A percentile compares a stretch with the other conserved stretches of the same genome.
phyloP scores from a whole-genome alignment of 2,888 invertebrate species.

The Erebia ligea region DNA sequence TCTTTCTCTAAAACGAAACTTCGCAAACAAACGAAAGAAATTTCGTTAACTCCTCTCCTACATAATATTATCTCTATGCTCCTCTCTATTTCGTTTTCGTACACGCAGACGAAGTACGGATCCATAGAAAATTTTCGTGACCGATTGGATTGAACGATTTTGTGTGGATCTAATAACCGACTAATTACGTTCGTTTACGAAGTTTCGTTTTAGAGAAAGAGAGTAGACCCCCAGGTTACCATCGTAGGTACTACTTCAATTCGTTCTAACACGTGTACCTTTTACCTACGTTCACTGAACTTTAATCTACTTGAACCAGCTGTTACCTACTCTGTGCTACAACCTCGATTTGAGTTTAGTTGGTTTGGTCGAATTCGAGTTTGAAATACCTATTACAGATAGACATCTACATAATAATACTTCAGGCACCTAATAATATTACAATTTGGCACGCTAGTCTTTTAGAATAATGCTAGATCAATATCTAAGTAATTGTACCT shows the following conservation, averaged over 20 bases:
- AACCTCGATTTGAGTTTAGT: constrained; percentile 16
- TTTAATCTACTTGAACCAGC: constrained; percentile 13
- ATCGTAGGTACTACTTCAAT: neutral
- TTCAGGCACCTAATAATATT: neutral
- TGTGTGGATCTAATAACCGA: no score
- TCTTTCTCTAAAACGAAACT: no score
- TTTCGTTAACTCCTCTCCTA: no score
- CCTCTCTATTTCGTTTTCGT: no score
- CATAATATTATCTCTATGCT: no score
- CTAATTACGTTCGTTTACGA: no score
- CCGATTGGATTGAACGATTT: no score
- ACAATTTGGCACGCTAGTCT: neutral
- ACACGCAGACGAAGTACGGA: no score
- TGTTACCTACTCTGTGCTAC: neutral
- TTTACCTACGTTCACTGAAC: constrained; percentile 18
- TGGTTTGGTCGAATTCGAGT: constrained; percentile 6
- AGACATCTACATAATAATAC: neutral
- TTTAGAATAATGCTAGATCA: neutral
- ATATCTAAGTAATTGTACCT: neutral
- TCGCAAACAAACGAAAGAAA: no score
- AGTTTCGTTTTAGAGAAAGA: no score
- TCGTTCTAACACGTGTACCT: neutral
- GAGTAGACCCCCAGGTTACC: no score
- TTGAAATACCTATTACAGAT: constrained; percentile 18
- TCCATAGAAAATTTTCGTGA: no score